A percentile compares a stretch with the other conserved stretches of the same genome.
These are phyloP conservation scores for Nyctibius bracteatus DNA, from an alignment of 2,113 vertebrate species.

Conservation along the genomic window DNA sequence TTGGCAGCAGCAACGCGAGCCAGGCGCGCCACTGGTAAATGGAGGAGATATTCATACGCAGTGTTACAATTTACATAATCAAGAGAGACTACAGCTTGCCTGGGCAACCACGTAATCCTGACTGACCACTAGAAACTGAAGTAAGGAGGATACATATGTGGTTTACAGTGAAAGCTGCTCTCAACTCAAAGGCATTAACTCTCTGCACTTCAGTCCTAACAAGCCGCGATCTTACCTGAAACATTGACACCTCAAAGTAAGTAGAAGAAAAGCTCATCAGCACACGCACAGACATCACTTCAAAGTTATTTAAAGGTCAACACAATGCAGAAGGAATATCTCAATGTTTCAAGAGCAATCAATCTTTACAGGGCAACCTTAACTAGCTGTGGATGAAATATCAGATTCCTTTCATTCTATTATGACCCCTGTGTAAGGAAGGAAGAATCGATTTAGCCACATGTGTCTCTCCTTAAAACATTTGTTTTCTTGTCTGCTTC, in stretches of 20 bases:
- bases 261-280: neutral
- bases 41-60: too few species aligned
- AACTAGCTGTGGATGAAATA: neutral
- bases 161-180: neutral
- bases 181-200: neutral
- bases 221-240: neutral
- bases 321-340: neutral
- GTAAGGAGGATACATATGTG: neutral
- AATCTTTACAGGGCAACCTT: neutral
- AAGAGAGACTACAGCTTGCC: too few species aligned
- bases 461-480: neutral
- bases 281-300: neutral
- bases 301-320: neutral
- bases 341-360: neutral
- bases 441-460: neutral
- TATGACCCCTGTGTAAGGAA: neutral
- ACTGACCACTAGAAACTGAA: too few species aligned
- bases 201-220: neutral
- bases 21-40: too few species aligned
- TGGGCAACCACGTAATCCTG: too few species aligned
- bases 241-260: neutral
- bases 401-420: neutral
- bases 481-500: neutral
- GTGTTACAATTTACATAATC: too few species aligned
- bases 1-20: too few species aligned